Percentiles rank a stretch among this genome's conserved stretches.
These are phyloP conservation scores for Drosophila imparisetae DNA, from an alignment of 2,888 invertebrate species.

Conservation along the genomic window DNA sequence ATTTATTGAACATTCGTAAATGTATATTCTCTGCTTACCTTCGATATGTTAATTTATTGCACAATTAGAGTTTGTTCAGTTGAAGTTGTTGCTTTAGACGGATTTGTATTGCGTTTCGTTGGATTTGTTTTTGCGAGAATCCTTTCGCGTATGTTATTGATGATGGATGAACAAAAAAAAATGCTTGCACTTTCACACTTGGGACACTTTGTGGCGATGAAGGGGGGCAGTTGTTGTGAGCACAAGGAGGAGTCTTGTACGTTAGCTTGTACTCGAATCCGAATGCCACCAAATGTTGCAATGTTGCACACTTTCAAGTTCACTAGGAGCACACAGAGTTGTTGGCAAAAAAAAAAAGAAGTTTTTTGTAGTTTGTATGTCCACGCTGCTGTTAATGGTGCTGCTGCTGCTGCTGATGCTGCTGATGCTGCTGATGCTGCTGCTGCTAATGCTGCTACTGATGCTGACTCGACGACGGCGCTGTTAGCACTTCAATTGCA, in stretches of 20 bases:
- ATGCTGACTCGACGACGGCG: slow-evolving; percentile 70
- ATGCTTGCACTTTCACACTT: slow-evolving; percentile 60
- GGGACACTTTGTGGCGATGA: slow-evolving; percentile 42
- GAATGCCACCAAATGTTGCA: slow-evolving; percentile 59
- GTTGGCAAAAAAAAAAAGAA: slow-evolving; percentile 47
- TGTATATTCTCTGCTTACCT: slow-evolving; percentile 44
- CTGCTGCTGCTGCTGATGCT: slow-evolving; percentile 41
- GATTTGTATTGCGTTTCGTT: slow-evolving; percentile 10
- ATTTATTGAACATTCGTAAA: slow-evolving; percentile 1
- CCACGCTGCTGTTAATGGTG: slow-evolving; percentile 51
- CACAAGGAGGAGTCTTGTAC: slow-evolving; percentile 33
- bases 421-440: slow-evolving; percentile 38
- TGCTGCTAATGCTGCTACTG: slow-evolving; percentile 34
- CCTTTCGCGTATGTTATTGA: slow-evolving; percentile 49
- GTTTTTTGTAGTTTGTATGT: slow-evolving; percentile 37
- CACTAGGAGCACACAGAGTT: slow-evolving; percentile 65
- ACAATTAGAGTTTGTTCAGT: slow-evolving; percentile 42
- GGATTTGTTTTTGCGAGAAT: slow-evolving; percentile 40
- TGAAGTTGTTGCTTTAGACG: slow-evolving; percentile 11
- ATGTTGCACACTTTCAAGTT: slow-evolving; percentile 58
- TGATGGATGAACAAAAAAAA: slow-evolving; percentile 44
- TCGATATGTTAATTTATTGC: slow-evolving; percentile 41
- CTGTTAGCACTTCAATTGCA: slow-evolving; percentile 85
- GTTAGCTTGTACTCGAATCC: slow-evolving; percentile 28
- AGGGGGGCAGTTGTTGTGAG: slow-evolving; percentile 4